Conservation (phyloP, 2,888 invertebrate genomes). For the Tinea trinotella region DNA sequence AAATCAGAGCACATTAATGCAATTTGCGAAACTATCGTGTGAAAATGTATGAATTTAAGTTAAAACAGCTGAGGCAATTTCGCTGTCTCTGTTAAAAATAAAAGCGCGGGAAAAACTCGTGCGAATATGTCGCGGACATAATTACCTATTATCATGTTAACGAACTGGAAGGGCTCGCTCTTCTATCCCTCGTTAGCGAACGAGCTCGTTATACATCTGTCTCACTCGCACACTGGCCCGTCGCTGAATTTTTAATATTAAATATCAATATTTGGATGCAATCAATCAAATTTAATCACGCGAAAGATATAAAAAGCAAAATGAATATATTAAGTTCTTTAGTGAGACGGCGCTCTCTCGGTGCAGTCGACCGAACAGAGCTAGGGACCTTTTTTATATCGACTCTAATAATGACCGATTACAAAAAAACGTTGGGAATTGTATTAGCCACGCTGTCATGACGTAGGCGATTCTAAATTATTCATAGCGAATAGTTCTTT, state of each 20-base stretch:
- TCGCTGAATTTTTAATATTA: conserved; percentile 48
- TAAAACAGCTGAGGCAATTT: conserved; percentile 14
- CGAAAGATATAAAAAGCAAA: conserved; percentile 68
- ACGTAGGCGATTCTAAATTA: conserved; percentile 52
- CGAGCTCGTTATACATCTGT: conserved; percentile 28
- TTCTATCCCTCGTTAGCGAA: conserved; percentile 27
- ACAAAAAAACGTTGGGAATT: conserved; percentile 49
- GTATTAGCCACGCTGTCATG: conserved; percentile 54
- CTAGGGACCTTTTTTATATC: conserved; percentile 46
- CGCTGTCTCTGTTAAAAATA: conserved; percentile 15
- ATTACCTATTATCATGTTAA: conserved; percentile 38
- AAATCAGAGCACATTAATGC: too few species aligned
- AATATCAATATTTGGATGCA: conserved; percentile 68
- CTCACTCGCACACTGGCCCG: conserved; percentile 32
- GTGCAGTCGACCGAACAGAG: conserved; percentile 45
- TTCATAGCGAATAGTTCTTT: conserved; percentile 15
- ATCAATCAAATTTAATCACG: conserved; percentile 71
- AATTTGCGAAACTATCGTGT: conserved; percentile 11
- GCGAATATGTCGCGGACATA: conserved; percentile 35
- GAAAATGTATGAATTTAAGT: background rate
- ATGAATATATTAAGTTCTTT: conserved; percentile 64
- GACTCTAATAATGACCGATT: conserved; percentile 58
- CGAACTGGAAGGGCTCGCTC: conserved; percentile 28
- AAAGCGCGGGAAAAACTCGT: conserved; percentile 28
- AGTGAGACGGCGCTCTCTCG: conserved; percentile 39